phyloP scores from a whole-genome alignment of 2,888 invertebrate species.

The Eupithecia abbreviata region DNA sequence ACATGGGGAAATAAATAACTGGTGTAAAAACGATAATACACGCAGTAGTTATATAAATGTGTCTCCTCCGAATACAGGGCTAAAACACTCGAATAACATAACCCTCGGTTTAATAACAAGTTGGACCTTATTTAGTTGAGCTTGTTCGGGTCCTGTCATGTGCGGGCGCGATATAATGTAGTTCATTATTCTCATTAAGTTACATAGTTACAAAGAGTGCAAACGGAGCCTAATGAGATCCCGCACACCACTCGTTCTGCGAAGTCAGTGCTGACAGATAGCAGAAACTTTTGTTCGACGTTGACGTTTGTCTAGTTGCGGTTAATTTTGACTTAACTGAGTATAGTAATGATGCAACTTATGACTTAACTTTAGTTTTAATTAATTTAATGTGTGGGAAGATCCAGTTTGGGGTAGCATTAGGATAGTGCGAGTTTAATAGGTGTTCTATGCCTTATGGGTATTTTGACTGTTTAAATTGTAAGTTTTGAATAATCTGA shows the following conservation, averaged over 20 bases:
- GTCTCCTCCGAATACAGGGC: too few species aligned
- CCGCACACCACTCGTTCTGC: slow-evolving; percentile 26
- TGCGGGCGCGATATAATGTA: not conserved
- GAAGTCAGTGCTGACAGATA: slow-evolving; percentile 30
- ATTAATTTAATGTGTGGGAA: not conserved
- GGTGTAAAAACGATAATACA: too few species aligned
- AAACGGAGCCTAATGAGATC: slow-evolving; percentile 40
- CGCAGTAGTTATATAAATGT: too few species aligned
- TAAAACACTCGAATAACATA: too few species aligned
- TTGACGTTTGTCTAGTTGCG: not conserved
- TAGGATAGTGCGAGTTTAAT: not conserved
- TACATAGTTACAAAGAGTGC: slow-evolving; percentile 31
- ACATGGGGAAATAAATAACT: too few species aligned
- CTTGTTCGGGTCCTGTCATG: not conserved
- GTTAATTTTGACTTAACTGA: not conserved
- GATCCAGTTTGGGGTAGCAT: not conserved
- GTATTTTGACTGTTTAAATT: too few species aligned
- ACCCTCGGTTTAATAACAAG: too few species aligned
- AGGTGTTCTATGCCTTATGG: too few species aligned
- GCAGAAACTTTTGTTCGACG: not conserved
- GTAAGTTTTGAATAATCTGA: too few species aligned
- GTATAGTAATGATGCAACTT: not conserved
- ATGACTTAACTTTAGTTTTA: not conserved
- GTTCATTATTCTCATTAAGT: slow-evolving; percentile 1
- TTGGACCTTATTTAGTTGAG: not conserved